These are phyloP conservation scores for Neofelis nebulosa DNA, from an alignment of 2,113 vertebrate species.

Conservation along the genomic window DNA sequence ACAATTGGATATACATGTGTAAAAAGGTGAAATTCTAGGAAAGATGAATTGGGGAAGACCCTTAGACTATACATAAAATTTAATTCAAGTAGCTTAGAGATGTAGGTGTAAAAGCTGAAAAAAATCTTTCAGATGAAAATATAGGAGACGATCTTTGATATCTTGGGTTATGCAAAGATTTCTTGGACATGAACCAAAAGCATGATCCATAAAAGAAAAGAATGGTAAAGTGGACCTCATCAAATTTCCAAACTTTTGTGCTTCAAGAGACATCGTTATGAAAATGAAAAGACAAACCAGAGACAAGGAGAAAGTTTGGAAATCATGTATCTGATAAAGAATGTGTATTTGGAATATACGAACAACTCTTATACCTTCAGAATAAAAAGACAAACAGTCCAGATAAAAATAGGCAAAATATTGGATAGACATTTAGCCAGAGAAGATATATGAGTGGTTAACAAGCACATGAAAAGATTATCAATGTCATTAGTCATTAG, in stretches of 20 bases:
- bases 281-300: slow-evolving; percentile 11
- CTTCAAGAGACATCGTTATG: not conserved
- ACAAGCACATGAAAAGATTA: not conserved
- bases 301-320: slow-evolving; percentile 9
- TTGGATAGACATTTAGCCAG: not conserved
- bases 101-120: not conserved
- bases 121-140: not conserved
- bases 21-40: not conserved
- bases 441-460: not conserved
- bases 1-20: not conserved
- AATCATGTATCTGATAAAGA: not conserved
- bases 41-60: too few species aligned
- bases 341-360: not conserved
- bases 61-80: not conserved
- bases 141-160: not conserved
- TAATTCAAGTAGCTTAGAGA: not conserved
- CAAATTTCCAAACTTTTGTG: not conserved
- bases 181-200: not conserved
- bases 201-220: not conserved
- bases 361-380: not conserved
- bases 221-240: not conserved
- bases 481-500: not conserved
- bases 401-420: slow-evolving; percentile 1
- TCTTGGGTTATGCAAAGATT: not conserved
- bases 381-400: not conserved